Evolutionary conservation across 2,797 vertebrate genomes (phyloP).

Genomic region (Orestias chungarensis): DNA sequence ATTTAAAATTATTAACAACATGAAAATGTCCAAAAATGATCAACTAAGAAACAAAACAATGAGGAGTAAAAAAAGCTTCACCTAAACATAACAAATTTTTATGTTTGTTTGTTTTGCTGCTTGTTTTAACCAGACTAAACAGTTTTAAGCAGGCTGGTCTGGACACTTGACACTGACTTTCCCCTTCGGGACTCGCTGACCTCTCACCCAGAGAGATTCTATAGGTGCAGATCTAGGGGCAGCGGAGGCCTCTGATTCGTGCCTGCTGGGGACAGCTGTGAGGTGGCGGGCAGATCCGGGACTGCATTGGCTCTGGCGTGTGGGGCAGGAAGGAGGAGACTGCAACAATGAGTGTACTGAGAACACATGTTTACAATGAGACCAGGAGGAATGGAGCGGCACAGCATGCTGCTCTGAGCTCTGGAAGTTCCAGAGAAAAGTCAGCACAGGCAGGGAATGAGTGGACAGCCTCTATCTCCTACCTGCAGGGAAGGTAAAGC

Average conservation of each 20-base stretch:
- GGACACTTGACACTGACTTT: constrained; percentile 1
- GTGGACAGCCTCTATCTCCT: background rate
- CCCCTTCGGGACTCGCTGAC: constrained; percentile 62
- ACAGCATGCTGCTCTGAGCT: constrained; percentile 18
- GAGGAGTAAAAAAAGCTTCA: background rate
- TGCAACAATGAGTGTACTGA: constrained; percentile 69
- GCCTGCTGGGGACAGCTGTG: constrained; percentile 33
- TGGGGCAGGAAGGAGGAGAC: constrained; percentile 61
- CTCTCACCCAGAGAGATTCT: constrained; percentile 77
- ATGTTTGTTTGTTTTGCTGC: constrained; percentile 28
- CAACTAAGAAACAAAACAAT: background rate
- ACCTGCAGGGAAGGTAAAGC: background rate
- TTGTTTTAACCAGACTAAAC: constrained; percentile 3
- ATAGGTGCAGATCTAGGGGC: constrained; percentile 51
- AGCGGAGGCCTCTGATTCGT: constrained; percentile 60
- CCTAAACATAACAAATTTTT: background rate
- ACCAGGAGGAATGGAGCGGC: constrained; percentile 59
- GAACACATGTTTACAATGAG: constrained; percentile 76
- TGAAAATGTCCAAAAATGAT: background rate
- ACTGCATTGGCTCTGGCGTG: constrained; percentile 63
- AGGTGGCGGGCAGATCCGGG: constrained; percentile 37
- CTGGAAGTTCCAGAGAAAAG: constrained; percentile 52
- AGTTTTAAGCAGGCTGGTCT: constrained; percentile 15
- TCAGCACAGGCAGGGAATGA: constrained; percentile 1
- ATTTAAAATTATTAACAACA: background rate